These are phyloP conservation scores for Pitangus sulphuratus DNA, from an alignment of 2,797 vertebrate genomes.

Conservation along the genomic window DNA sequence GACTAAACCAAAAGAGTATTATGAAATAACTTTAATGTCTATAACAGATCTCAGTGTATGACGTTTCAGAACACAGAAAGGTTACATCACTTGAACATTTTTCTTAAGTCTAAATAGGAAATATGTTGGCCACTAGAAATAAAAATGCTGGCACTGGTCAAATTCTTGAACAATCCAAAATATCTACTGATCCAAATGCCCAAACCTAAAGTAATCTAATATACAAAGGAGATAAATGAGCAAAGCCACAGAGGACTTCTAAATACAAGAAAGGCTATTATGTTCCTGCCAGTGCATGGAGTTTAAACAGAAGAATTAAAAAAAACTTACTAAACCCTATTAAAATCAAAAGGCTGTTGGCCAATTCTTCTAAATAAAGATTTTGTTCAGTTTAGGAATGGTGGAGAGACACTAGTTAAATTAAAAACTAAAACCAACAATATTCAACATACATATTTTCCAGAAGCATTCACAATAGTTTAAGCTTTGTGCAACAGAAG, in stretches of 20 bases:
- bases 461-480: neutral
- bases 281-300: neutral
- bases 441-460: neutral
- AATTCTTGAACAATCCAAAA: neutral
- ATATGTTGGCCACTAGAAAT: neutral
- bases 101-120: neutral
- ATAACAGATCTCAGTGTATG: neutral
- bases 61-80: neutral
- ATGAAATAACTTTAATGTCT: neutral
- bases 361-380: neutral
- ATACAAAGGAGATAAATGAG: neutral
- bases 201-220: neutral
- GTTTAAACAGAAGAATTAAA: neutral
- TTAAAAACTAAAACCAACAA: neutral
- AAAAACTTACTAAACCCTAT: rapidly evolving
- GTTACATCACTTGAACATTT: neutral
- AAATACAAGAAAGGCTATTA: neutral
- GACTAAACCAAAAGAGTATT: neutral
- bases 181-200: neutral
- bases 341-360: neutral
- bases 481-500: neutral
- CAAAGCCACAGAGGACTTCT: neutral
- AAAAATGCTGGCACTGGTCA: neutral
- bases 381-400: neutral
- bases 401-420: neutral